Evolutionary conservation across 2,113 vertebrate species (phyloP), one percentile per base, ranked within the genome.

Genomic region (Tauraco erythrolophus): DNA sequence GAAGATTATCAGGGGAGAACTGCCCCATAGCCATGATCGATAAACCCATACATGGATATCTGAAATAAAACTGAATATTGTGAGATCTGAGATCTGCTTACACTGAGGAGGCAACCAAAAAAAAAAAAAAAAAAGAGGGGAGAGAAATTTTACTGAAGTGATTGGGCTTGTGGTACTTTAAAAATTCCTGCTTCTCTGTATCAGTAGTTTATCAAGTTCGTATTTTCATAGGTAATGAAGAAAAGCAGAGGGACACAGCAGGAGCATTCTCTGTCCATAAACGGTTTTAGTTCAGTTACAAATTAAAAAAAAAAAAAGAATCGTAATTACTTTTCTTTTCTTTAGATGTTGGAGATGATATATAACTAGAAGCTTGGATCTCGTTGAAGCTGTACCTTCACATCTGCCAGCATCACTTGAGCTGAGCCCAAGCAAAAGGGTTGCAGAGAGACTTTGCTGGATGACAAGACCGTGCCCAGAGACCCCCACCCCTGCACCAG

Each of bases 31-130:
- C 22, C 9, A 2, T 11, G 16, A 22, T 7, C 5, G 4, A 6
- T 12, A 57, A 25, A 45, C 0, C 1, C 4, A 10, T 6, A 14
- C 19, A 45, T 10, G 27, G 58, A 23, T 3, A 17, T 11, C 5
- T 24, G n/a, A 86, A 82, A 85, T 54, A 25, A 83, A 54, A 22
- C 14, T 23, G 31, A 87, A 35, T 41, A 6, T 2, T 17, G n/a
- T n/a, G n/a, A n/a, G n/a, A 28, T 17, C 45, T n/a, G n/a, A 71
- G 22, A 64, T 23, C 25, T 68, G 4, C 3, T 37, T 45, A 5
- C 6, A 46, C 76, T 58, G 41, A 5, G 41, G 41, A 14, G 41
- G 41, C 12, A 43, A 43, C 41, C 1, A 22, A 8, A 35, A 27
- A 39, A 21, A 10, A 57, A 21, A 9, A 33, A 15, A 12, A 41